A percentile compares a stretch with the other conserved stretches of the same genome.
Conservation (phyloP, 2,797 vertebrate species). For the Protonibea diacanthus region DNA sequence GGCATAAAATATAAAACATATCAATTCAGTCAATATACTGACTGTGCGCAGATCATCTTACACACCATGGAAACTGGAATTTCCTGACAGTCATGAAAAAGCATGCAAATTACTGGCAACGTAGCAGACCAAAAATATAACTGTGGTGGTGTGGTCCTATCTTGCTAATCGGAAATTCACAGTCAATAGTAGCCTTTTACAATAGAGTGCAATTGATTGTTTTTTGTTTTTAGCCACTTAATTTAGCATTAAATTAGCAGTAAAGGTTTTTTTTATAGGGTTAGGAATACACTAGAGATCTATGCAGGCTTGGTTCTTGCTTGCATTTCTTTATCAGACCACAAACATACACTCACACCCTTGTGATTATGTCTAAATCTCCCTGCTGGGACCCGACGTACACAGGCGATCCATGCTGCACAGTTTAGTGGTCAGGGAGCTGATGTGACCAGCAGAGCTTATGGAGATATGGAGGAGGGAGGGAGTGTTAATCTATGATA, state of each 20-base stretch:
- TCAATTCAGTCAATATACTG: constrained; percentile 7
- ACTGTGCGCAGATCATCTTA: neutral
- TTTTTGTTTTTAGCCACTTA: constrained; percentile 37
- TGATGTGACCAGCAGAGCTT: constrained; percentile 60
- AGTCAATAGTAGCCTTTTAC: constrained; percentile 43
- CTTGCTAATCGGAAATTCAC: constrained; percentile 17
- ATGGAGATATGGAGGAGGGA: constrained; percentile 57
- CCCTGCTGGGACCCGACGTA: constrained; percentile 25
- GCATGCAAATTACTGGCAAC: constrained; percentile 20
- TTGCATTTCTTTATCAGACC: constrained; percentile 46
- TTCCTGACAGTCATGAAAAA: constrained; percentile 18
- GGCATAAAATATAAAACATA: constrained; percentile 49
- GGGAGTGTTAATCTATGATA: constrained; percentile 76
- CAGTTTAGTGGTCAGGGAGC: constrained; percentile 62
- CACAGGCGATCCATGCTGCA: constrained; percentile 43
- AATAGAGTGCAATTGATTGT: constrained; percentile 28
- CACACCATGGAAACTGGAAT: neutral
- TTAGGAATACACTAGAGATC: constrained; percentile 15
- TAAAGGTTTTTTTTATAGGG: neutral
- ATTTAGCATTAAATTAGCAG: constrained; percentile 26
- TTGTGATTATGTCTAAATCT: constrained; percentile 49
- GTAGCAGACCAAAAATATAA: neutral
- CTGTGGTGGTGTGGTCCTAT: neutral
- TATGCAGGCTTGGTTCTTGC: constrained; percentile 15
- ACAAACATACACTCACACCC: constrained; percentile 31